A percentile compares a stretch with the other conserved stretches of the same genome.
Evolutionary conservation across 2,113 vertebrate species (phyloP).

Genomic region (Tor tambroides): DNA sequence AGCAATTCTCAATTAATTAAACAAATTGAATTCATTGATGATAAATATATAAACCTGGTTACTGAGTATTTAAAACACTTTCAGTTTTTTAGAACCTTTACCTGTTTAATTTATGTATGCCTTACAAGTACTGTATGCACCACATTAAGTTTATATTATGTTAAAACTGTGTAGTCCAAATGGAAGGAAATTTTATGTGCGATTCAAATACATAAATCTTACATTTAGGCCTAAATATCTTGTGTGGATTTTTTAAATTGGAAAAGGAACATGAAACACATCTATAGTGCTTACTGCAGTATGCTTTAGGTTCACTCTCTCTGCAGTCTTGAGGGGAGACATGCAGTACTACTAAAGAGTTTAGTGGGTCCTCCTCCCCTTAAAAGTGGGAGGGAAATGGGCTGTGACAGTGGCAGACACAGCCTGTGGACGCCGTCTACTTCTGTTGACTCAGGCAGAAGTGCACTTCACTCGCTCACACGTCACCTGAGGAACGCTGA

Average conservation of each 20-base stretch:
- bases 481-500: background rate
- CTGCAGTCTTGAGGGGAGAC: slow-evolving; percentile 59
- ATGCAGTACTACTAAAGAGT: slow-evolving; percentile 29
- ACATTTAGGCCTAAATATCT: too few species aligned
- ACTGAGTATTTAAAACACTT: too few species aligned
- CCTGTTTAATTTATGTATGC: too few species aligned
- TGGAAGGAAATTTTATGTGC: too few species aligned
- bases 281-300: background rate
- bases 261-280: background rate
- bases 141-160: too few species aligned
- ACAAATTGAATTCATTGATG: too few species aligned
- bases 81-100: too few species aligned
- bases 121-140: too few species aligned
- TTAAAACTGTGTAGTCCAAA: too few species aligned
- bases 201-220: too few species aligned
- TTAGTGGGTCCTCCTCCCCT: slow-evolving; percentile 68
- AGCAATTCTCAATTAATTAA: too few species aligned
- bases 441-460: slow-evolving; percentile 55
- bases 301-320: background rate
- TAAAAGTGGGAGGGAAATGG: slow-evolving; percentile 73
- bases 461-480: slow-evolving; percentile 21
- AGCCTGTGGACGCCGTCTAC: slow-evolving; percentile 58
- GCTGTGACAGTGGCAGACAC: slow-evolving; percentile 54
- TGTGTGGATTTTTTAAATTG: background rate
- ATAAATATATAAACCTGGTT: too few species aligned